Evolutionary conservation across 2,888 invertebrate genomes (phyloP).

Genomic region (Seira ritae): DNA sequence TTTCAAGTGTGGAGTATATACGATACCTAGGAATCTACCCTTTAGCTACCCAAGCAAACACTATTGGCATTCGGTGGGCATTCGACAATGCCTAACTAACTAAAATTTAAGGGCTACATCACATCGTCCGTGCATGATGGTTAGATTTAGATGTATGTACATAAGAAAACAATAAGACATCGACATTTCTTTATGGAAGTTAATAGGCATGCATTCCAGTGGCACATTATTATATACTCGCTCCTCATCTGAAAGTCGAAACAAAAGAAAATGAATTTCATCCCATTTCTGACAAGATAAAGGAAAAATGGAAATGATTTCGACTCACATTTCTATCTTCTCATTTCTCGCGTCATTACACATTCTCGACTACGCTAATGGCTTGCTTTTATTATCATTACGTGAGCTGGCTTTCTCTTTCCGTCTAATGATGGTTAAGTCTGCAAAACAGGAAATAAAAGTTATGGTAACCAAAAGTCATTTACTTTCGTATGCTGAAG

Average conservation of each 20-base stretch:
- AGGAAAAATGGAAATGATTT: constrained; percentile 2
- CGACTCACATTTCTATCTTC: neutral
- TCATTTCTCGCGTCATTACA: neutral
- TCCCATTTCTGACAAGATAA: neutral
- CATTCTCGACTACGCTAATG: neutral
- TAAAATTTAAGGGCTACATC: too few relatives aligned
- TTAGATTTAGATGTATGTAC: too few relatives aligned
- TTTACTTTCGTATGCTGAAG: too few relatives aligned
- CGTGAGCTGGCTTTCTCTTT: neutral
- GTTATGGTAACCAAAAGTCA: neutral
- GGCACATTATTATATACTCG: neutral
- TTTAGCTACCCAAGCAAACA: too few relatives aligned
- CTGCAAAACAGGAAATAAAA: neutral
- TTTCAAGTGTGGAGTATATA: too few relatives aligned
- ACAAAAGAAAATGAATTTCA: neutral
- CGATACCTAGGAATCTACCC: too few relatives aligned
- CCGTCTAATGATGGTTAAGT: neutral
- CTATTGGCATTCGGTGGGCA: too few relatives aligned
- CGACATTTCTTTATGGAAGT: neutral
- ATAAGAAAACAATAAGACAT: too few relatives aligned
- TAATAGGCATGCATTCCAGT: neutral
- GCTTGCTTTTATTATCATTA: too few relatives aligned
- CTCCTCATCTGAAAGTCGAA: neutral
- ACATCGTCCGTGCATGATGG: too few relatives aligned
- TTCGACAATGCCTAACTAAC: too few relatives aligned